Conservation (phyloP, 2,888 invertebrate genomes). For the Blastobasis lacticolella region DNA sequence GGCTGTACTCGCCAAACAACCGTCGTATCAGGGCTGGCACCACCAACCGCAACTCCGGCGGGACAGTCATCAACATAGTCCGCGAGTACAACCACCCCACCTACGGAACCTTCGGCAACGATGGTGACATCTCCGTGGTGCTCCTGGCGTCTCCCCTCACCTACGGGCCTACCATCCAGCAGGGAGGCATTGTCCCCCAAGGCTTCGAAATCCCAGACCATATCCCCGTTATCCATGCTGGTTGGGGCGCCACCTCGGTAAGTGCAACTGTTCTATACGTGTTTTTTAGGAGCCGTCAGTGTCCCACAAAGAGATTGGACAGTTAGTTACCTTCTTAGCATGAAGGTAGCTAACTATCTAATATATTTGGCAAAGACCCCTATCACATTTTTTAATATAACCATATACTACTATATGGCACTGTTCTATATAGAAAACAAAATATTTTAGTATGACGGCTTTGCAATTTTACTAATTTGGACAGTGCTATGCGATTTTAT, state of each 20-base stretch:
- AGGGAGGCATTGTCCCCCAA: conserved; percentile 13
- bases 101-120: conserved; percentile 10
- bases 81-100: conserved; percentile 22
- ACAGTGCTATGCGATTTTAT: too few relatives aligned
- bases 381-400: too few relatives aligned
- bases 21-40: conserved; percentile 43
- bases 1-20: conserved; percentile 17
- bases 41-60: conserved; percentile 35
- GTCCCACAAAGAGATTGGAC: too few relatives aligned
- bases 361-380: not conserved
- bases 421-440: not conserved
- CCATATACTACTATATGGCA: not conserved
- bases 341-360: too few relatives aligned
- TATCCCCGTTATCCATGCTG: conserved; percentile 21
- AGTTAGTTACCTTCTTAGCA: too few relatives aligned
- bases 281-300: too few relatives aligned
- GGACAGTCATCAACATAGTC: conserved; percentile 16
- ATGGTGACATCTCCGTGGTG: conserved; percentile 37
- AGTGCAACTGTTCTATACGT: conserved; percentile 5
- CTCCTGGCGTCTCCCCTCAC: conserved; percentile 18
- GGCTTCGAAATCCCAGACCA: conserved; percentile 18
- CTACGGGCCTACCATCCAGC: conserved; percentile 15
- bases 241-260: conserved; percentile 28
- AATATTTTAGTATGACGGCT: not conserved
- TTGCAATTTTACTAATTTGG: too few relatives aligned